Conservation (phyloP, 64 coral and sea anemone genomes). For the Porites australiensis region DNA sequence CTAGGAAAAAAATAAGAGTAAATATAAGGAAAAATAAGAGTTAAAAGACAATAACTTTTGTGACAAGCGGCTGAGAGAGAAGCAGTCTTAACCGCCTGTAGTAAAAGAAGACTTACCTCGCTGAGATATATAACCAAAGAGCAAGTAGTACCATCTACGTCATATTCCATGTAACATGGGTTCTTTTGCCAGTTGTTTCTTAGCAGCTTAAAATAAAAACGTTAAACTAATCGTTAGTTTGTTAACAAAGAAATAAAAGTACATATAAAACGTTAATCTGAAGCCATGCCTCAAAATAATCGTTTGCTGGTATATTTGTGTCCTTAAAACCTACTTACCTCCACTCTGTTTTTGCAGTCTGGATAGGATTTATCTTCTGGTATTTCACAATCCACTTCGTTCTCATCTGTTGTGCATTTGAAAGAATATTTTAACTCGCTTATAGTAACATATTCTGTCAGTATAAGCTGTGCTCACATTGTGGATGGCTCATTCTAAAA, state of each 20-base stretch:
- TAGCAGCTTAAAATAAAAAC: constrained; percentile 50
- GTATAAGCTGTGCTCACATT: too few relatives aligned
- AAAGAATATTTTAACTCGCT: background rate
- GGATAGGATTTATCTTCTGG: constrained; percentile 49
- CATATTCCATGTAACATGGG: constrained; percentile 76
- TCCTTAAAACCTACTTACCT: constrained; percentile 21
- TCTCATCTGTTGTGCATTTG: background rate
- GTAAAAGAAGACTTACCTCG: constrained; percentile 36
- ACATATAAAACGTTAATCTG: background rate
- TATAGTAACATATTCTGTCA: background rate
- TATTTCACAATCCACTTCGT: constrained; percentile 25
- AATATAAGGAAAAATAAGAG: too few relatives aligned
- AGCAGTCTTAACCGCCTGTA: too few relatives aligned
- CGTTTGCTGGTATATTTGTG: background rate
- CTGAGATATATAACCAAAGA: constrained; percentile 87
- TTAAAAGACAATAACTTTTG: too few relatives aligned
- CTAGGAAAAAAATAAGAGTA: background rate
- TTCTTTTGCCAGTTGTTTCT: constrained; percentile 70
- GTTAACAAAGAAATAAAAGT: too few relatives aligned
- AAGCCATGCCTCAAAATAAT: background rate
- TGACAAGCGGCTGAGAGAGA: too few relatives aligned
- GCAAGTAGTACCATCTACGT: constrained; percentile 73
- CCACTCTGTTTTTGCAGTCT: constrained; percentile 62
- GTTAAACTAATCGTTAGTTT: background rate
- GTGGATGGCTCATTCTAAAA: too few relatives aligned